phyloP scores from a whole-genome alignment of 2,797 vertebrate genomes.

The Leptoclinus maculatus region DNA sequence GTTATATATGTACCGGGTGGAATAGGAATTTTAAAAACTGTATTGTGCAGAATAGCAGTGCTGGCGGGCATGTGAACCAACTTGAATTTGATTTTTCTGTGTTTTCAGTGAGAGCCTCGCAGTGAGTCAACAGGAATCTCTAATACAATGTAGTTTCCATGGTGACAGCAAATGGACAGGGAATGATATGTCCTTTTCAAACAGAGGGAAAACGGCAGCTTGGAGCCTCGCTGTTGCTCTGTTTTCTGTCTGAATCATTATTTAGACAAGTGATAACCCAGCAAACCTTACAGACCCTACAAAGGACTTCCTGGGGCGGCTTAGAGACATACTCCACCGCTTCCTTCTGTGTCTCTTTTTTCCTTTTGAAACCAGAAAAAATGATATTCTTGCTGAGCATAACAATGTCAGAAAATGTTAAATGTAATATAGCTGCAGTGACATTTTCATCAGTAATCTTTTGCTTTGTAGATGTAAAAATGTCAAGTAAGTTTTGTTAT shows the following conservation, averaged over 20 bases:
- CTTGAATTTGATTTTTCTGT: slow-evolving; percentile 56
- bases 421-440: slow-evolving; percentile 11
- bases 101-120: slow-evolving; percentile 66
- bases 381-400: not conserved
- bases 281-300: slow-evolving; percentile 39
- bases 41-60: slow-evolving; percentile 12
- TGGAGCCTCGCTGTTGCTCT: slow-evolving; percentile 56
- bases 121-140: slow-evolving; percentile 81
- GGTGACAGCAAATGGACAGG: slow-evolving; percentile 70
- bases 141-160: slow-evolving; percentile 84
- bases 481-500: slow-evolving; percentile 31
- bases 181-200: slow-evolving; percentile 76
- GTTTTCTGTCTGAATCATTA: slow-evolving; percentile 68
- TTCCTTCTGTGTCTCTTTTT: not conserved
- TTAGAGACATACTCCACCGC: not conserved
- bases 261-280: slow-evolving; percentile 62
- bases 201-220: slow-evolving; percentile 66
- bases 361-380: not conserved
- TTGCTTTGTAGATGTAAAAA: slow-evolving; percentile 11
- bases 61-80: slow-evolving; percentile 52
- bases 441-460: slow-evolving; percentile 42
- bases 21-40: not conserved
- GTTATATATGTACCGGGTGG: not conserved
- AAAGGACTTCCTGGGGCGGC: slow-evolving; percentile 29
- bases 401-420: not conserved